These are phyloP conservation scores for Deladenus siricidicola DNA, from an alignment of 2,888 invertebrate species.

Conservation along the genomic window DNA sequence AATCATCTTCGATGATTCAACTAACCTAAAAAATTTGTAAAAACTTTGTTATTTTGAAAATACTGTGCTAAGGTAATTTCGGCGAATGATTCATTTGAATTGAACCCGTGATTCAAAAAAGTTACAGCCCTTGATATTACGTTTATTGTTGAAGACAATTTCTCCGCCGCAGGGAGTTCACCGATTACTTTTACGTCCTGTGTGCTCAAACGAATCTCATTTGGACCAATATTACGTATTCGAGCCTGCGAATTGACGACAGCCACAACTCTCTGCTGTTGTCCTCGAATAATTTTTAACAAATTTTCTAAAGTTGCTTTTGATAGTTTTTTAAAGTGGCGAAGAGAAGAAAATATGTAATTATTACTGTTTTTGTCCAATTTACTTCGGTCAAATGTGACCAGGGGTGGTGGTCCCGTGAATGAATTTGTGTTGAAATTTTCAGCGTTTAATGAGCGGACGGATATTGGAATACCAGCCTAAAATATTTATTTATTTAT, in stretches of 20 bases:
- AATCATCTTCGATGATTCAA: too few species aligned
- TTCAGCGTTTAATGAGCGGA: constrained; percentile 17
- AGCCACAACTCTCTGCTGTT: neutral
- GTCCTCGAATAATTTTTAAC: neutral
- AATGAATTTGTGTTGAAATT: neutral
- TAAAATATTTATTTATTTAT: constrained; percentile 1
- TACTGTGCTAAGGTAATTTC: too few species aligned
- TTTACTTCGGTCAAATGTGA: constrained; percentile 19
- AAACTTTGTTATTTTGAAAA: too few species aligned
- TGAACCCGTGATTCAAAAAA: too few species aligned
- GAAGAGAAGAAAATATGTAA: too few species aligned
- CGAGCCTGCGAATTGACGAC: neutral
- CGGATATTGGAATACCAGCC: constrained; percentile 19
- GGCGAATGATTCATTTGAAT: too few species aligned
- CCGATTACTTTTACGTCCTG: constrained; percentile 12
- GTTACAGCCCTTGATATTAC: too few species aligned
- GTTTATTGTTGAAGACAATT: too few species aligned
- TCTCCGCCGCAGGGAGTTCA: neutral
- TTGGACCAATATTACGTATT: neutral
- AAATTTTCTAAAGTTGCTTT: neutral
- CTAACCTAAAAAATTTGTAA: too few species aligned
- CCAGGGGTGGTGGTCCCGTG: constrained; percentile 13
- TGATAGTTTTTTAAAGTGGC: too few species aligned
- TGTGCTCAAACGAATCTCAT: constrained; percentile 1
- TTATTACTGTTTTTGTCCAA: constrained; percentile 18